Evolutionary conservation across 2,888 invertebrate species (phyloP), one percentile per base, ranked within the genome.

Genomic region (Protonemura montana): DNA sequence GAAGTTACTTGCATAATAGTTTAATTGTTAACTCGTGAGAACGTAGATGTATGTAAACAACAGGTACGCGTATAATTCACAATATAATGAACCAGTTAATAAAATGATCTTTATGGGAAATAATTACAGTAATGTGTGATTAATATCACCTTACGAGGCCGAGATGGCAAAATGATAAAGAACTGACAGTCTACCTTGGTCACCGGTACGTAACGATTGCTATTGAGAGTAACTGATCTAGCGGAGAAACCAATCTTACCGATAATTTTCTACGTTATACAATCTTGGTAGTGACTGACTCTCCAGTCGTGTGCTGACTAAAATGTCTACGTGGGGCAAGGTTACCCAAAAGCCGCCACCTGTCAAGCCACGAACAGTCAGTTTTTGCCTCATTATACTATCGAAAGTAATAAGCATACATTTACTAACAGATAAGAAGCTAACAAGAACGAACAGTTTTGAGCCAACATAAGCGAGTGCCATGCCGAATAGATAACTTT

Each of bases 371-470:
- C 59, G 35, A 59, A 59, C 59, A 2, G 59, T 10, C 59, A 59
- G 59, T 59, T 59, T 59, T 59, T 59, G 59, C 59, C 59, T 59
- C 59, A 59, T 59, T 59, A 59, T 59, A 59, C 59, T 59, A 59
- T 59, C 59, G 59, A 21, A 59, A 21, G 59, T 59, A 59, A 59
- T 59, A 59, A 21, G 59, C 59, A 59, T 59, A 59, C 59, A 13
- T 59, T 59, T 59, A 59, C 59, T 16, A 59, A 59, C 16, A 59
- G 59, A 59, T 59, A 59, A 59, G 59, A 59, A 59, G 59, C 21
- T 21, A 59, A 59, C 13, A 59, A 59, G 59, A 59, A 59, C 2
- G 3, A 59, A 16, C 21, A 21, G 16, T 59, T 59, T 59, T 59
- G 35, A 59, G 21, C 59, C 21, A 10, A 59, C 21, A 59, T 2